Evolutionary conservation across 2,888 invertebrate genomes (phyloP).

Genomic region (Drosophila nr. fundita): DNA sequence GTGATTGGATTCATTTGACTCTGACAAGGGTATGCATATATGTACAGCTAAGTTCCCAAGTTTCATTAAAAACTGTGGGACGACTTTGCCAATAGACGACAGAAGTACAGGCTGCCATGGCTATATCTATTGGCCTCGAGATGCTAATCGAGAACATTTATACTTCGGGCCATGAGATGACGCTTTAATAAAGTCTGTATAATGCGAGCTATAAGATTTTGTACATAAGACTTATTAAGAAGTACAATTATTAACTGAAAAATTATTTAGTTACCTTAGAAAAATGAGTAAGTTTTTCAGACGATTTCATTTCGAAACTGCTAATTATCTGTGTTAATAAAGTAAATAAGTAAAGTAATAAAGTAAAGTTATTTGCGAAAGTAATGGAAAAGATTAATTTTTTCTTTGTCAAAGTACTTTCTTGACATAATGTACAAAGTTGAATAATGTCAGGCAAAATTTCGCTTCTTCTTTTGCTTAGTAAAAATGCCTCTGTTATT

Average conservation of each 20-base stretch:
- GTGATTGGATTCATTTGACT: background rate
- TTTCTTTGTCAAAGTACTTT: background rate
- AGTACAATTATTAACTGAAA: background rate
- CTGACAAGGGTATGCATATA: background rate
- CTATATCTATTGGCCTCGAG: background rate
- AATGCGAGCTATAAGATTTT: background rate
- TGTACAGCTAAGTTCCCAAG: background rate
- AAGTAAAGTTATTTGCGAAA: accelerated
- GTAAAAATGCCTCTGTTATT: background rate
- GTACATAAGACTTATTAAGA: background rate
- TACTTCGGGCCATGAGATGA: background rate
- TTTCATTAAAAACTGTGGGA: background rate
- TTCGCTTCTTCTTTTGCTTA: background rate
- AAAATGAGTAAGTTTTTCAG: background rate
- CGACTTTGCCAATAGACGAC: background rate
- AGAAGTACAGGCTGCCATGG: background rate
- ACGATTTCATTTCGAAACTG: background rate
- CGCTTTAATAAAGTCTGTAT: background rate
- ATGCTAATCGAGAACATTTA: background rate
- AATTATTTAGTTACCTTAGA: background rate
- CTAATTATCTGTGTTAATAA: too few species aligned
- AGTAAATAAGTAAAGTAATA: background rate
- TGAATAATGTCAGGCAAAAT: background rate
- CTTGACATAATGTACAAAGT: background rate
- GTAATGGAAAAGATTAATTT: background rate